phyloP scores from a whole-genome alignment of 2,888 invertebrate genomes.

The Spodoptera picta region DNA sequence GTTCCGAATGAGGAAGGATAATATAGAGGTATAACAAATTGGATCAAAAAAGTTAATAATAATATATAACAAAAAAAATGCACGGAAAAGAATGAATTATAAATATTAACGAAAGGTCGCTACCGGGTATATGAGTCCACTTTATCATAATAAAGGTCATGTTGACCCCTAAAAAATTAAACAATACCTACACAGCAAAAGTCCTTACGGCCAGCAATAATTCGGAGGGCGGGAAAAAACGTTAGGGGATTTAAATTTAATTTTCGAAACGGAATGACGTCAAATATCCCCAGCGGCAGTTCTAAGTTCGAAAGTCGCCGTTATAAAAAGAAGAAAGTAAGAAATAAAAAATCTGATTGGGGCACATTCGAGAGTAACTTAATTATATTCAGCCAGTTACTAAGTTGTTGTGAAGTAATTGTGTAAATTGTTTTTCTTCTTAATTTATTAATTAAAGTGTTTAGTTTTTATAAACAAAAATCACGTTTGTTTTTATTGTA shows the following conservation, averaged over 20 bases:
- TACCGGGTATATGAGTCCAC: constrained; percentile 39
- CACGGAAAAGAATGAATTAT: constrained; percentile 24
- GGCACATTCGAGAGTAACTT: constrained; percentile 33
- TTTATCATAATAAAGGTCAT: constrained; percentile 58
- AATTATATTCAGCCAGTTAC: constrained; percentile 34
- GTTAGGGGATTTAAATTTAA: constrained; percentile 88
- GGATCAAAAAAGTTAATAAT: constrained; percentile 10
- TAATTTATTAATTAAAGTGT: background rate
- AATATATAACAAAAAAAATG: constrained; percentile 7
- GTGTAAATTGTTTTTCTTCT: constrained; percentile 4
- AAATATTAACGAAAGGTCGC: constrained; percentile 46
- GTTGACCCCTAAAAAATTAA: constrained; percentile 77
- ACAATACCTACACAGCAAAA: constrained; percentile 73
- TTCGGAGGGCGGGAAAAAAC: constrained; percentile 84
- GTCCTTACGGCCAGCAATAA: constrained; percentile 80
- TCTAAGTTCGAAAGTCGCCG: constrained; percentile 75
- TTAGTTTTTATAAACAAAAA: background rate
- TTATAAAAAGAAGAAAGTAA: constrained; percentile 52
- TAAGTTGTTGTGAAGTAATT: constrained; percentile 7
- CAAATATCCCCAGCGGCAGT: constrained; percentile 81
- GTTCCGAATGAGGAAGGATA: no score
- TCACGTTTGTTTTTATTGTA: no score
- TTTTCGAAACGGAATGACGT: constrained; percentile 85
- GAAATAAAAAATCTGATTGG: constrained; percentile 62
- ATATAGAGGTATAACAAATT: no score